phyloP scores from a whole-genome alignment of 2,113 vertebrate genomes.

The Vulpes vulpes region DNA sequence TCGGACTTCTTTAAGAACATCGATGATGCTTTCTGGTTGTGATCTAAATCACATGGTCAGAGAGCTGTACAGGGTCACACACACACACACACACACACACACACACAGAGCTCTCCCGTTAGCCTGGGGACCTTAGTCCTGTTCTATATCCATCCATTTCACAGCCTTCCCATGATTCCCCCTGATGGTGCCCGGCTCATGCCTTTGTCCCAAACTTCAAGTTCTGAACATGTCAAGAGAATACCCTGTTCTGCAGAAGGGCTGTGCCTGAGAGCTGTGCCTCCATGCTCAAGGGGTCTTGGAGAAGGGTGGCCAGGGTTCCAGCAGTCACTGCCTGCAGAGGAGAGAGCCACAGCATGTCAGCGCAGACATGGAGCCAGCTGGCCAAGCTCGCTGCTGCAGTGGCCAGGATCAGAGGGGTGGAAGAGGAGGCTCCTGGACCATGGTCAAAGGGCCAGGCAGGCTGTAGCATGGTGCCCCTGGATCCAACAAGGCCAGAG shows the following conservation, averaged over 20 bases:
- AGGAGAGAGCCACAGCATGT: neutral
- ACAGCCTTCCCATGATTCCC: neutral
- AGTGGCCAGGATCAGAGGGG: too few relatives aligned
- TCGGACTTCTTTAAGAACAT: neutral
- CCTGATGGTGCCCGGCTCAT: accelerated
- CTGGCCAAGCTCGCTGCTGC: neutral
- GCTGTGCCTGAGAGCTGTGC: neutral
- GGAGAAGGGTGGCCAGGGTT: neutral
- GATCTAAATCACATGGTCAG: neutral
- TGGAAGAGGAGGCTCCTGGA: neutral
- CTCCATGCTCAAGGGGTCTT: neutral
- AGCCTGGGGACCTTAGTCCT: neutral
- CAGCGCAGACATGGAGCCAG: too few relatives aligned
- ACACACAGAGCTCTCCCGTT: neutral
- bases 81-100: neutral
- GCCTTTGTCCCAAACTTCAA: neutral
- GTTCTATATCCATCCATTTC: accelerated
- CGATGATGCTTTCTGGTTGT: neutral
- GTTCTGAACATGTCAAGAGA: neutral
- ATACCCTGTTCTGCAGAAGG: neutral
- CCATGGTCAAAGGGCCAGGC: neutral
- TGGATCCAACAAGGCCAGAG: neutral
- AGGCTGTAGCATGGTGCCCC: accelerated
- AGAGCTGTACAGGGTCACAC: neutral
- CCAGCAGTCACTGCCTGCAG: neutral